A percentile compares a stretch with the other conserved stretches of the same genome.
These are phyloP conservation scores for Bradypus variegatus DNA, from an alignment of 2,797 vertebrate species.

Conservation along the genomic window DNA sequence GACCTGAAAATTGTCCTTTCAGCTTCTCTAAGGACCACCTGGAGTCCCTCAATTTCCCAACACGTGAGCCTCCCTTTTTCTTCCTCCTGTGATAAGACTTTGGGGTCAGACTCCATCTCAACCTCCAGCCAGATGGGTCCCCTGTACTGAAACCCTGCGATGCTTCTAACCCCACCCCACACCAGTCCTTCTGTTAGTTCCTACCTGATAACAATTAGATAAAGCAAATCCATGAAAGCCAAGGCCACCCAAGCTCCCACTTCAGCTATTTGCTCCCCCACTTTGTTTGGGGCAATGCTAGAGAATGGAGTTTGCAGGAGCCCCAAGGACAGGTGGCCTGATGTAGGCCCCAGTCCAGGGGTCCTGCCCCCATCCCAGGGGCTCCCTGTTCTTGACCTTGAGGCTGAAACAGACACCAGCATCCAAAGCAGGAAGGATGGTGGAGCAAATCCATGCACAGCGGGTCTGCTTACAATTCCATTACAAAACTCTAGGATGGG, in stretches of 20 bases:
- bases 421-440: neutral
- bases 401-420: accelerated
- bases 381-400: neutral
- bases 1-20: no score
- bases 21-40: accelerated
- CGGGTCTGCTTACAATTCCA: accelerated
- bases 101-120: accelerated
- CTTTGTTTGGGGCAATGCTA: accelerated
- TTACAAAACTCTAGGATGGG: accelerated
- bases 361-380: accelerated
- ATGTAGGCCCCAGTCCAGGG: accelerated
- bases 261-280: accelerated
- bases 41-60: accelerated
- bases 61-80: accelerated
- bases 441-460: accelerated
- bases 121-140: no score
- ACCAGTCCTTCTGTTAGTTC: no score
- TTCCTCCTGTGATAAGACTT: accelerated
- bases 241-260: accelerated
- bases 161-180: accelerated
- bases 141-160: neutral
- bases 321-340: no score
- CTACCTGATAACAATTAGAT: neutral
- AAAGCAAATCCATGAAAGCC: accelerated
- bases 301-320: neutral